phyloP scores from a whole-genome alignment of 2,797 vertebrate genomes.

The Somateria mollissima region DNA sequence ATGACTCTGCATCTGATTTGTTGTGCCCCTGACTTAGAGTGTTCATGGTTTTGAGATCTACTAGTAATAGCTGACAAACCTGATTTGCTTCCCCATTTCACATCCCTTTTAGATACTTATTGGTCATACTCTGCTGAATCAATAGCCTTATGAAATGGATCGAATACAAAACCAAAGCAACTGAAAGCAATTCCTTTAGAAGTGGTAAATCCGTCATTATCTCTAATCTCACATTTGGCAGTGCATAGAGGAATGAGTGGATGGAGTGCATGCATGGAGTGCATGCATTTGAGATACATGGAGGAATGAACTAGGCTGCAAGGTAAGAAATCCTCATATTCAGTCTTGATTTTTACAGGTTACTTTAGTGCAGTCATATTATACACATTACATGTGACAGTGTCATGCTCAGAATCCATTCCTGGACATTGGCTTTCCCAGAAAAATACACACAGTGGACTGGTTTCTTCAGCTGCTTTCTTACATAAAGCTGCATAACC shows the following conservation, averaged over 20 bases:
- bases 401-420: not conserved
- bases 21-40: not conserved
- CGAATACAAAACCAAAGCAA: not conserved
- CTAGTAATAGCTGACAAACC: not conserved
- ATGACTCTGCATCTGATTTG: not conserved
- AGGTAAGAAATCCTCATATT: not conserved
- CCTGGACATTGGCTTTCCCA: fast-evolving
- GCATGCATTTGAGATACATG: no score
- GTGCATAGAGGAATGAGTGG: not conserved
- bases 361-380: not conserved
- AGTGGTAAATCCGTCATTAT: not conserved
- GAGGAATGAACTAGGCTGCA: not conserved
- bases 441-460: not conserved
- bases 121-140: not conserved
- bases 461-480: not conserved
- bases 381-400: not conserved
- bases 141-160: not conserved
- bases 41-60: not conserved
- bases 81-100: not conserved
- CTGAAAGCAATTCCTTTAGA: not conserved
- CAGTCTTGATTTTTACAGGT: not conserved
- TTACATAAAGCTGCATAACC: not conserved
- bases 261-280: no score
- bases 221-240: not conserved
- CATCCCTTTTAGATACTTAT: not conserved